phyloP scores from a whole-genome alignment of 2,888 invertebrate species.

The Aricia artaxerxes region DNA sequence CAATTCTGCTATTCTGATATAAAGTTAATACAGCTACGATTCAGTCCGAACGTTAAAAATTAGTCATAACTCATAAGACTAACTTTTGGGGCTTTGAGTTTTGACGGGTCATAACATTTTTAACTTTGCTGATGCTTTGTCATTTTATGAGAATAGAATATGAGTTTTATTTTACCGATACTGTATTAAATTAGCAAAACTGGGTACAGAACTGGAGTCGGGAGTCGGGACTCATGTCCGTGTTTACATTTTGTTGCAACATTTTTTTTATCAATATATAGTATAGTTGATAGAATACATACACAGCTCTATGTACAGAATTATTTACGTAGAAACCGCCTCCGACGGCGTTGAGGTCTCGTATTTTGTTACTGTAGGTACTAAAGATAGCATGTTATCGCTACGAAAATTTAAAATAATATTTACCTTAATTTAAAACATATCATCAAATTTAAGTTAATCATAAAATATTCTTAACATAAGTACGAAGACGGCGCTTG shows the following conservation, averaged over 20 bases:
- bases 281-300: background rate
- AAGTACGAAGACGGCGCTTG: constrained; percentile 43
- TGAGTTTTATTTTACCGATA: background rate
- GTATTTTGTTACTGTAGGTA: background rate
- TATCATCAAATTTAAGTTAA: constrained; percentile 5
- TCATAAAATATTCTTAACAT: constrained; percentile 35
- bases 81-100: background rate
- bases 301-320: constrained; percentile 13
- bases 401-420: background rate
- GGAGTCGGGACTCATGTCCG: background rate
- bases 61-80: no score
- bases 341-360: constrained; percentile 13
- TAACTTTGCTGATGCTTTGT: background rate
- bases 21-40: no score
- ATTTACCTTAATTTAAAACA: background rate
- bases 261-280: background rate
- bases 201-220: background rate
- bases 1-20: background rate
- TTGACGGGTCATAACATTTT: background rate
- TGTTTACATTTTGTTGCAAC: constrained; percentile 8
- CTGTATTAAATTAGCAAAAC: background rate
- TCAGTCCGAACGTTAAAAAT: no score
- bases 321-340: background rate
- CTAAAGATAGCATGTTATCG: background rate
- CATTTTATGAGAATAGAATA: background rate